Percentiles rank a stretch among this genome's conserved stretches.
phyloP scores from a whole-genome alignment of 2,797 vertebrate species.

The Schizopygopsis pylzovi region DNA sequence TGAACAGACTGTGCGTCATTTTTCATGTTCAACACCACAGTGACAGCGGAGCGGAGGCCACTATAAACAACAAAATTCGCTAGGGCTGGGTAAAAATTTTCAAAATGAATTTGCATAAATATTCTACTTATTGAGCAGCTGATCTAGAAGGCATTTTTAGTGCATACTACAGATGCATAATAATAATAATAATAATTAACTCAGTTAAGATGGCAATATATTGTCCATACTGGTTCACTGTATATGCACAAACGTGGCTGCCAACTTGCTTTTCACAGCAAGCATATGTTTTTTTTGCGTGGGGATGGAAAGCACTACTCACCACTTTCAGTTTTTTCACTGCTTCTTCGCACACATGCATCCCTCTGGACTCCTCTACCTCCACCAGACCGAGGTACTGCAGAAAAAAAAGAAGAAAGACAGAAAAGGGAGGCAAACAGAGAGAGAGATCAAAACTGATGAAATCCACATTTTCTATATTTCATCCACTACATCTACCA shows the following conservation, averaged over 20 bases:
- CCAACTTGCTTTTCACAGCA: background rate
- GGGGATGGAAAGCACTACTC: conserved; percentile 61
- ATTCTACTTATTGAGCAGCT: background rate
- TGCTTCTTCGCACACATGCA: conserved; percentile 93
- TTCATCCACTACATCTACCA: conserved; percentile 11
- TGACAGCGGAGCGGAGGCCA: too few relatives aligned
- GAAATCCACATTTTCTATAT: background rate
- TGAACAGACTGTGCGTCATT: too few relatives aligned
- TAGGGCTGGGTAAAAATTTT: background rate
- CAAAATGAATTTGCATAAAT: background rate
- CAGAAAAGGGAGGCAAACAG: background rate
- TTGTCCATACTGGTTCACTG: too few relatives aligned
- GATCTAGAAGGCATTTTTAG: background rate
- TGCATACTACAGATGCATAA: background rate
- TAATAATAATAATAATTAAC: background rate
- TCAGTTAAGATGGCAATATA: background rate
- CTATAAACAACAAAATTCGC: too few relatives aligned
- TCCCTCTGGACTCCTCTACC: conserved; percentile 92
- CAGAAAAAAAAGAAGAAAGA: background rate
- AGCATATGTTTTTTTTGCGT: background rate
- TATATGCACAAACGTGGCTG: background rate
- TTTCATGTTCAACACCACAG: too few relatives aligned
- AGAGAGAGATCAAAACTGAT: background rate
- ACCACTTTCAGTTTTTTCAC: conserved; percentile 93
- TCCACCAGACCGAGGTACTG: conserved; percentile 92